Conservation (phyloP, 2,797 vertebrate genomes). For the Pseudomugil tenellus region DNA sequence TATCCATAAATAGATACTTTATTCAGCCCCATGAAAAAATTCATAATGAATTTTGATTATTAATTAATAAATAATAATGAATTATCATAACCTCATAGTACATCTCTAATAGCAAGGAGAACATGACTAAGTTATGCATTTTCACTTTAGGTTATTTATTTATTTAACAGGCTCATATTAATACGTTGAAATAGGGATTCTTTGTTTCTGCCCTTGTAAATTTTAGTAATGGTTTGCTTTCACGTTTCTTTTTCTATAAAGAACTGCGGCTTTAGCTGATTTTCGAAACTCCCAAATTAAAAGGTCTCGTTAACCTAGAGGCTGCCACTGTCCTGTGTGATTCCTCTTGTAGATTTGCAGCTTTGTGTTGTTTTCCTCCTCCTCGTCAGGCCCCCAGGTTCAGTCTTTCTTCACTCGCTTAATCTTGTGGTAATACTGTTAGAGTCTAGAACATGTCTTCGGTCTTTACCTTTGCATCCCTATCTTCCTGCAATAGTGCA, state of each 20-base stretch:
- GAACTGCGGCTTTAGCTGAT: slow-evolving; percentile 21
- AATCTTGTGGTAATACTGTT: slow-evolving; percentile 14
- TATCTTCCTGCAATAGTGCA: background rate
- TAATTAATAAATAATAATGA: background rate
- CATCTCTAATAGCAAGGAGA: too few relatives aligned
- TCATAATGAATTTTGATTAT: too few relatives aligned
- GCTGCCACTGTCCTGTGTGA: slow-evolving; percentile 13
- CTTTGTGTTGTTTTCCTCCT: slow-evolving; percentile 16
- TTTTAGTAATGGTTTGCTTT: background rate
- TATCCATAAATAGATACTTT: background rate
- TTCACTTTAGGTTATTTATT: background rate
- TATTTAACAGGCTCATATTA: background rate
- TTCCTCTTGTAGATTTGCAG: slow-evolving; percentile 17
- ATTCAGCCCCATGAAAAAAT: too few relatives aligned
- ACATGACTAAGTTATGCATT: too few relatives aligned
- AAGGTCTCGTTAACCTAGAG: slow-evolving; percentile 10
- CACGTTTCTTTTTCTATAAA: slow-evolving; percentile 14
- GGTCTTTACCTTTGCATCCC: background rate
- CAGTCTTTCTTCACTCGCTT: slow-evolving; percentile 11
- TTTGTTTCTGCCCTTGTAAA: background rate
- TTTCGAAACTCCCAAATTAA: slow-evolving; percentile 30
- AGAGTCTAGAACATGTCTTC: background rate
- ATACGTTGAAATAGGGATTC: background rate
- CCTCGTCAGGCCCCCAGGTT: slow-evolving; percentile 17
- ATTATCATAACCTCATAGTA: background rate